phyloP scores from a whole-genome alignment of 2,888 invertebrate species.

The Phyto melanocephala region DNA sequence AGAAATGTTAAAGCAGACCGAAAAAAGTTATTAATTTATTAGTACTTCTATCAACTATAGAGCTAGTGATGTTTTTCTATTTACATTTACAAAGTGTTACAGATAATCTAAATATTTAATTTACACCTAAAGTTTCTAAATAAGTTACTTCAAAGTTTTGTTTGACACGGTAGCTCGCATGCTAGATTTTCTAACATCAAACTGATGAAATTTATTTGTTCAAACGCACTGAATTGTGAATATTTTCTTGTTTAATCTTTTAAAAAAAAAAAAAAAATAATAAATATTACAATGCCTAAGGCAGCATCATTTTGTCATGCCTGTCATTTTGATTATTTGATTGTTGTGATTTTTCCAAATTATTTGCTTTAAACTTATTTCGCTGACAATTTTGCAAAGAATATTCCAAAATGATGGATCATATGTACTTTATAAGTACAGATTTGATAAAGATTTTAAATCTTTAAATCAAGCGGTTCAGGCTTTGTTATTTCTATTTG shows the following conservation, averaged over 20 bases:
- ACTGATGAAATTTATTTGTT: slow-evolving; percentile 50
- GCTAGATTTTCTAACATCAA: slow-evolving; percentile 11
- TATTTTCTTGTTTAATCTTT: slow-evolving; percentile 13
- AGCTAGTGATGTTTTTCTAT: no score
- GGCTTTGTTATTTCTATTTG: no score
- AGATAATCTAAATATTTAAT: no score
- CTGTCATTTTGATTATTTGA: background rate
- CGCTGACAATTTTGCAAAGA: slow-evolving; percentile 23
- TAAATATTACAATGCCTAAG: background rate
- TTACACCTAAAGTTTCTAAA: no score
- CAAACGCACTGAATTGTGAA: slow-evolving; percentile 30
- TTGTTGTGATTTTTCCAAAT: slow-evolving; percentile 15
- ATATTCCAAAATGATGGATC: slow-evolving; percentile 11
- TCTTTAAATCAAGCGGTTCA: no score
- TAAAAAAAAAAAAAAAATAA: background rate
- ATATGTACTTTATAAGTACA: slow-evolving; percentile 12
- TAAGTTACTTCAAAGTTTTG: no score
- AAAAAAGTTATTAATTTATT: no score
- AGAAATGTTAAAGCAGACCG: no score
- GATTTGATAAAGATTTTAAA: background rate
- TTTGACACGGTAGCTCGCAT: background rate
- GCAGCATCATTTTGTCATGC: slow-evolving; percentile 1
- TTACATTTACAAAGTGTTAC: no score
- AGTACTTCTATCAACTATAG: no score
- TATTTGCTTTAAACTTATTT: slow-evolving; percentile 16